Conservation (phyloP, 1,140 invertebrate species). For the Drosophila melanica region DNA sequence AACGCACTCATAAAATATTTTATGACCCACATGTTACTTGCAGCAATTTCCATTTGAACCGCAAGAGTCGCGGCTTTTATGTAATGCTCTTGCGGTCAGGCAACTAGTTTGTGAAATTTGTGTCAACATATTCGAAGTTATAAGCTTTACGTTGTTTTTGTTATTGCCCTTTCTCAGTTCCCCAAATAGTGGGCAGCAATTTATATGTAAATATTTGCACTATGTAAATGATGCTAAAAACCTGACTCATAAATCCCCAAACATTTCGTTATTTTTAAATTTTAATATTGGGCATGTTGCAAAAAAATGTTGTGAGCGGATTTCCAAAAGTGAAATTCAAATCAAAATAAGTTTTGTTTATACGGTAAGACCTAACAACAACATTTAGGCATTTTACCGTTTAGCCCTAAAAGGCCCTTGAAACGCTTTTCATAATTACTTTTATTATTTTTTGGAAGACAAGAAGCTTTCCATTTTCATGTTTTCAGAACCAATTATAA, state of each 20-base stretch:
- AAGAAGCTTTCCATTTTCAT: conserved; percentile 63
- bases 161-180: not conserved
- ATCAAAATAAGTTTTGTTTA: not conserved
- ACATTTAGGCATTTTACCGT: not conserved
- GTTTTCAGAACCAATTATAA: conserved; percentile 42
- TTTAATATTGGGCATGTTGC: conserved; percentile 29
- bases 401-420: not conserved
- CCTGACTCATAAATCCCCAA: conserved; percentile 26
- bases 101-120: conserved; percentile 27
- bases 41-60: conserved; percentile 66
- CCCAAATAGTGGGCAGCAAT: conserved; percentile 31
- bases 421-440: conserved; percentile 10
- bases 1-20: conserved; percentile 55
- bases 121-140: conserved; percentile 29
- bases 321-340: conserved; percentile 41
- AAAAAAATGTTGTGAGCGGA: conserved; percentile 19
- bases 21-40: conserved; percentile 36
- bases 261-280: conserved; percentile 20
- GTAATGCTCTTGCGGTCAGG: conserved; percentile 25
- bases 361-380: conserved; percentile 4
- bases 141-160: conserved; percentile 1
- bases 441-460: conserved; percentile 47
- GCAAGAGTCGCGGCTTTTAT: conserved; percentile 30
- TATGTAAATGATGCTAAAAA: conserved; percentile 45
- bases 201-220: conserved; percentile 65